Evolutionary conservation across 2,113 vertebrate genomes (phyloP), one percentile per base, ranked within the genome.

Genomic region (Periophthalmodon schlosseri): DNA sequence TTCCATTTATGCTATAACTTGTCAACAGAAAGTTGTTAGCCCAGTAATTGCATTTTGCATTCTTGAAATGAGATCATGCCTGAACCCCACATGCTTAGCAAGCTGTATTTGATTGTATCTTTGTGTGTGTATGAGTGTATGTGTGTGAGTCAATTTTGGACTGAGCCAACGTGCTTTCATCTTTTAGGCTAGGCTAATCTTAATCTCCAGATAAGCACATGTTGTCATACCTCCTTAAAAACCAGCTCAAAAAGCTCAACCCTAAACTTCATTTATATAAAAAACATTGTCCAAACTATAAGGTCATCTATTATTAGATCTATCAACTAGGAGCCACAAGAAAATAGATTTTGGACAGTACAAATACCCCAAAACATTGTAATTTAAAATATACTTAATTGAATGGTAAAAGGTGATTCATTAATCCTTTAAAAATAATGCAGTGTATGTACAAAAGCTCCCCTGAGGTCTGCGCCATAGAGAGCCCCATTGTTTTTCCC

Each of bases 401-500:
- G 0, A 23, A 13, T 57, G 21, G 56, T 24, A 63, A 63, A 63
- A 16, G 28, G 24, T 65, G 34, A 39, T 36, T 36, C 13, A 39
- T 65, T 36, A 28, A 34, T 18, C 16, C 28, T 63, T 20, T 63
- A 36, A 36, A 18, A 28, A 14, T 60, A 14, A 24, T 60, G 13
- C 23, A 24, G 57, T 13, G 23, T 60, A 5, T n/a, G 18, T 65
- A 36, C 61, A 61, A 63, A 63, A 34, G 13, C 2, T 8, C 24
- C 28, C 60, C 60, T 20, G 7, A 34, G 24, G 34, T 65, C 9
- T n/a, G 63, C 4, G 33, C 63, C 63, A 39, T n/a, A 39, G 34
- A 65, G 34, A 65, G 63, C 18, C 20, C 63, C 63, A 65, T 65
- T 44, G 63, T 65, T 65, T 44, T 39, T 36, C 36, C 34, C 63